Percentiles rank a stretch among this genome's conserved stretches.
Evolutionary conservation across 35 echinoderm and acorn worm genomes (phyloP).

Genomic region (Anneissia japonica): DNA sequence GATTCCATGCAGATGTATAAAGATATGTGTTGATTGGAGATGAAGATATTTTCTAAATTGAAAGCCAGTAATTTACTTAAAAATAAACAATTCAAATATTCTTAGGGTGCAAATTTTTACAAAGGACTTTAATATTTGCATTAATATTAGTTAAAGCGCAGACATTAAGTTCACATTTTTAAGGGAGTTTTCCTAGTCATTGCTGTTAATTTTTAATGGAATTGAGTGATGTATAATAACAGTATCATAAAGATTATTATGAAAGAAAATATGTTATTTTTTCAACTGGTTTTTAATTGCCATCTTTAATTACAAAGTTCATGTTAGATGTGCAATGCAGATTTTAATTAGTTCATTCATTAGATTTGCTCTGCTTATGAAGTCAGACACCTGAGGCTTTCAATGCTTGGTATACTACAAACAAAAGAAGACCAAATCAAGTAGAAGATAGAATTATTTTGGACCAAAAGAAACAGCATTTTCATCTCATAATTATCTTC

Average conservation of each 20-base stretch:
- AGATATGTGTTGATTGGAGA: no score
- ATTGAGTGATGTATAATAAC: no score
- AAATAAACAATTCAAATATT: no score
- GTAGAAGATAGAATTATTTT: not conserved
- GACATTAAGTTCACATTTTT: no score
- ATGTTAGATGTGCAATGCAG: not conserved
- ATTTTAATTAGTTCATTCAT: not conserved
- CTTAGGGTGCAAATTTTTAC: no score
- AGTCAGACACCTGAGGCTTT: not conserved
- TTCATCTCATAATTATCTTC: not conserved
- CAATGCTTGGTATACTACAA: not conserved
- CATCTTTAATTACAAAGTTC: not conserved
- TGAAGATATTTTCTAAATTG: no score
- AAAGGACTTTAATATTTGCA: no score
- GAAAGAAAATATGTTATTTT: not conserved
- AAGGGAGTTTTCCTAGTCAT: no score
- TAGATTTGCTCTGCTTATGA: not conserved
- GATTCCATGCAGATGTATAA: no score
- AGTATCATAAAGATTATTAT: not conserved
- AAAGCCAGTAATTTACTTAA: no score
- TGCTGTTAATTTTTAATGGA: no score
- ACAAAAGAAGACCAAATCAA: not conserved
- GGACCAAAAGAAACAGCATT: not conserved
- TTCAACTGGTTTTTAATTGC: not conserved
- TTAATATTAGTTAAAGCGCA: no score